phyloP scores from a whole-genome alignment of 2,113 vertebrate genomes.

The Illadopsis cleaveri region DNA sequence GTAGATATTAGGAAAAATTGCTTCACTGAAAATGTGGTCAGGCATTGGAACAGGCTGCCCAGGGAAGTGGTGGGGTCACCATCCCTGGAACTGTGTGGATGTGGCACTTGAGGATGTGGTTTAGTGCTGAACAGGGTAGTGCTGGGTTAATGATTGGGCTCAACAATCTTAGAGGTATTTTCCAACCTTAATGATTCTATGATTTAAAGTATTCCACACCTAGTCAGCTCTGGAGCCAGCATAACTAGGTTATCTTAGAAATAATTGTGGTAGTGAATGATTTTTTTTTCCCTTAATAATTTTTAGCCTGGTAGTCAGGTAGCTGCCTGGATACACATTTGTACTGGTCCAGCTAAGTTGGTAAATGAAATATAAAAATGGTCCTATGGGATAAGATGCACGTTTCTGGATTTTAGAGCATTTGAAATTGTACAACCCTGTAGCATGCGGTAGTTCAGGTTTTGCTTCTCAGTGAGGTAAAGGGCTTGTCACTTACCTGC shows the following conservation, averaged over 20 bases:
- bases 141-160: neutral
- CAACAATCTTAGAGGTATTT: neutral
- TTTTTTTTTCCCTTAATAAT: neutral
- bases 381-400: neutral
- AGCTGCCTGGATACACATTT: neutral
- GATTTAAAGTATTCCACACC: neutral
- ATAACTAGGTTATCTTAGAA: neutral
- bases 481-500: neutral
- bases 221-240: neutral
- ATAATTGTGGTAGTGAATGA: neutral
- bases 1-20: neutral
- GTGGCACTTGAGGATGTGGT: neutral
- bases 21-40: neutral
- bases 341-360: neutral
- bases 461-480: neutral
- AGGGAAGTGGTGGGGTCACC: neutral
- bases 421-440: neutral
- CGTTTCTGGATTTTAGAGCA: neutral
- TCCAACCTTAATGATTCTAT: neutral
- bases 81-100: neutral
- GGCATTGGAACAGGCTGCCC: neutral
- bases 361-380: neutral
- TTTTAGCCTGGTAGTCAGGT: neutral
- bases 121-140: neutral
- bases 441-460: fast-evolving